A percentile compares a stretch with the other conserved stretches of the same genome.
Conservation (phyloP, 2,113 vertebrate genomes). For the Tupaia tana region DNA sequence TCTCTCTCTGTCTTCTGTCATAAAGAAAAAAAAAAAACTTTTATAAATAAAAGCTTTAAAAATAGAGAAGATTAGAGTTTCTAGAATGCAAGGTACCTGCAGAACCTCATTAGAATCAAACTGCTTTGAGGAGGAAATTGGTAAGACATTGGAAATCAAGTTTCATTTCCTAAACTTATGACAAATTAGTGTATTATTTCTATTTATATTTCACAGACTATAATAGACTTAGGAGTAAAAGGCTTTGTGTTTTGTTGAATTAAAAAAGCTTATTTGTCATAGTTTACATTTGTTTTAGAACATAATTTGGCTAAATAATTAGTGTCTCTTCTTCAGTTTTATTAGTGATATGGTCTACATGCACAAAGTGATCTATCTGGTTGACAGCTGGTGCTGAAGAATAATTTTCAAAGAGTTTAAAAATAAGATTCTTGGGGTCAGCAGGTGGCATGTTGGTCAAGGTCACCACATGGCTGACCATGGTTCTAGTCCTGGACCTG, state of each 20-base stretch:
- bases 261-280: not conserved
- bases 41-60: not conserved
- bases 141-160: not conserved
- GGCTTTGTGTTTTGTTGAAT: slow-evolving; percentile 18
- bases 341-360: not conserved
- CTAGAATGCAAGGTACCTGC: not conserved
- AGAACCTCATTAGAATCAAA: not conserved
- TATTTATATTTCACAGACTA: not conserved
- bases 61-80: not conserved
- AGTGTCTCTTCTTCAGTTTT: slow-evolving; percentile 13
- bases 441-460: too few relatives aligned
- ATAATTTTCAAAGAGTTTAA: slow-evolving; percentile 54
- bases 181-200: not conserved
- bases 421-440: not conserved
- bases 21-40: too few relatives aligned
- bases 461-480: too few relatives aligned
- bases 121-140: not conserved
- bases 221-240: not conserved
- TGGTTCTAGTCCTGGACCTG: too few relatives aligned
- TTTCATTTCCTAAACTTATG: not conserved
- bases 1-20: too few relatives aligned
- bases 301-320: not conserved
- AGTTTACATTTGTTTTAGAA: slow-evolving; percentile 12
- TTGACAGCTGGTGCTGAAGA: not conserved
- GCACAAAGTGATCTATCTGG: slow-evolving; percentile 26